Conservation (phyloP, 2,888 invertebrate species). For the Cremastinae sp. region DNA sequence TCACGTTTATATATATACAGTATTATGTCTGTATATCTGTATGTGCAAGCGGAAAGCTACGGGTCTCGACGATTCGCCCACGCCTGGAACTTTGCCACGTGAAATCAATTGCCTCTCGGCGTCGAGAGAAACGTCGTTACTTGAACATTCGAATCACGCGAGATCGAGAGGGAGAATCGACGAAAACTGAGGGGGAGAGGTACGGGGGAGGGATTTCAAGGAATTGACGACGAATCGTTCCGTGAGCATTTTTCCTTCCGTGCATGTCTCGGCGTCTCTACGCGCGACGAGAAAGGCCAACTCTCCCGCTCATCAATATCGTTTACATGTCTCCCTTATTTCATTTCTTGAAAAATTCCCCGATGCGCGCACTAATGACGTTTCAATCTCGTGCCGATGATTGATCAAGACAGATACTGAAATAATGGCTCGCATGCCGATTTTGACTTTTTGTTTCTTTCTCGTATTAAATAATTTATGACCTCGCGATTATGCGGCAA, state of each 20-base stretch:
- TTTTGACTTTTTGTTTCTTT: background rate
- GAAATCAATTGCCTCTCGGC: conserved; percentile 70
- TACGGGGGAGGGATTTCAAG: conserved; percentile 10
- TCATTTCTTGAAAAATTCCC: too few species aligned
- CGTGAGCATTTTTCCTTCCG: conserved; percentile 53
- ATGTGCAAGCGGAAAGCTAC: conserved; percentile 9
- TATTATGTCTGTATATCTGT: background rate
- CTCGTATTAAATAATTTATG: too few species aligned
- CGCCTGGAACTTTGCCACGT: conserved; percentile 69
- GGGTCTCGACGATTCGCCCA: conserved; percentile 51
- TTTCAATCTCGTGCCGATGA: background rate
- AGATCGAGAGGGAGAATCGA: conserved; percentile 52
- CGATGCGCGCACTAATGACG: too few species aligned
- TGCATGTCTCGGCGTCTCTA: conserved; percentile 15
- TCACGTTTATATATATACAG: background rate
- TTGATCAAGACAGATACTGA: background rate
- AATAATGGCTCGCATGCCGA: too few species aligned
- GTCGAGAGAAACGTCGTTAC: conserved; percentile 68
- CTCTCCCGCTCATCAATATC: background rate
- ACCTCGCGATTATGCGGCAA: too few species aligned
- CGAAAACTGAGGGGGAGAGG: conserved; percentile 5
- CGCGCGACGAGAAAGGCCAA: conserved; percentile 24
- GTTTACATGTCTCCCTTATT: too few species aligned
- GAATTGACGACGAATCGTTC: conserved; percentile 55
- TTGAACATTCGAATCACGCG: conserved; percentile 68